Evolutionary conservation across 2,888 invertebrate species (phyloP).

Genomic region (Drosophila bunnanda): DNA sequence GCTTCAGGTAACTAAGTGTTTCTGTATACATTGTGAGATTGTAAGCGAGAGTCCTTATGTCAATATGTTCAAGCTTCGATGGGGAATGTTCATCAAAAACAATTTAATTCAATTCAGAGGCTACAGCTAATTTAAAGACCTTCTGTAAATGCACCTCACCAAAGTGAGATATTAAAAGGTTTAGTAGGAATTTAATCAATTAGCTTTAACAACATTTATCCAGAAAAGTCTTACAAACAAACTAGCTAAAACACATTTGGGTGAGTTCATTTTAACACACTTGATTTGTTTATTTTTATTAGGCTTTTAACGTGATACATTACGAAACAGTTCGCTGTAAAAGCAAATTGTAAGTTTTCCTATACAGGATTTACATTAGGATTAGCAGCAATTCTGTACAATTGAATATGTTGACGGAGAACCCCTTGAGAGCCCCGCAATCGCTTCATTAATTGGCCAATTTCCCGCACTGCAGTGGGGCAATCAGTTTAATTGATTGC

Average conservation of each 20-base stretch:
- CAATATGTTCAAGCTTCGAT: background rate
- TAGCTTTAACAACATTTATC: background rate
- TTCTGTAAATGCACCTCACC: background rate
- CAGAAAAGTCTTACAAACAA: background rate
- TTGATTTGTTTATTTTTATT: background rate
- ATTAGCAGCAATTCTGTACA: background rate
- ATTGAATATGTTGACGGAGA: background rate
- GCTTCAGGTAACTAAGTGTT: conserved; percentile 8
- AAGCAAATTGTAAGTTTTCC: background rate
- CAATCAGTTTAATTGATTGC: conserved; percentile 6
- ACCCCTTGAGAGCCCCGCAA: background rate
- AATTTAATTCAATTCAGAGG: background rate
- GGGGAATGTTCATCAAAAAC: background rate
- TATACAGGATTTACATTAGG: background rate
- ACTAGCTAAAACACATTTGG: background rate
- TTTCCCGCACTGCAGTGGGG: background rate
- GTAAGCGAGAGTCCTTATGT: background rate
- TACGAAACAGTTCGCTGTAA: background rate
- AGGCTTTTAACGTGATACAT: background rate
- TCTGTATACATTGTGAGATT: background rate
- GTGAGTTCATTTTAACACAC: background rate
- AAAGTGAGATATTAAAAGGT: background rate
- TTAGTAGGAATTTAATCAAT: background rate
- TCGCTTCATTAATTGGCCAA: conserved; percentile 1
- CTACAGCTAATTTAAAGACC: background rate